Percentiles rank a stretch among this genome's conserved stretches.
These are phyloP conservation scores for Panagrolaimus sp. DNA, from an alignment of 1,140 invertebrate genomes.

Conservation along the genomic window DNA sequence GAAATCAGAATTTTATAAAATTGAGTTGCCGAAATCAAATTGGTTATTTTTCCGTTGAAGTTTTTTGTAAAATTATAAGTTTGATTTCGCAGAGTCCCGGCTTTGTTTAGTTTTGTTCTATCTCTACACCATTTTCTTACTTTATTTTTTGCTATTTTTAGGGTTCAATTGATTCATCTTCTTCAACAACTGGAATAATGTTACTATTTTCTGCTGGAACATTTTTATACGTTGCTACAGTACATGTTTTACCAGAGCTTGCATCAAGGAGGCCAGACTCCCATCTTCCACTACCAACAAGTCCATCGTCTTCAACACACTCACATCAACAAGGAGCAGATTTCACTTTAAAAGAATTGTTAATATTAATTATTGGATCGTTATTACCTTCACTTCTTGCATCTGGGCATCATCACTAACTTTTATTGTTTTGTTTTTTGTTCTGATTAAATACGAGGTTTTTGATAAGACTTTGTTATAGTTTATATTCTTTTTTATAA, in stretches of 20 bases:
- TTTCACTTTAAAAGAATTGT: slow-evolving; percentile 73
- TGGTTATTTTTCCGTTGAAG: too few relatives aligned
- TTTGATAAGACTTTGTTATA: too few relatives aligned
- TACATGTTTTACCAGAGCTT: slow-evolving; percentile 91
- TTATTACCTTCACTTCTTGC: slow-evolving; percentile 79
- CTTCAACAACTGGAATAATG: slow-evolving; percentile 87
- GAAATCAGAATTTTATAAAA: too few relatives aligned
- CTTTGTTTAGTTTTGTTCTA: too few relatives aligned
- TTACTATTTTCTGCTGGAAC: slow-evolving; percentile 98
- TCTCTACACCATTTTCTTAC: too few relatives aligned
- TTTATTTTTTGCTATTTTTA: too few relatives aligned
- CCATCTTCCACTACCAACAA: slow-evolving; percentile 36
- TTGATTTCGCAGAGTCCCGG: too few relatives aligned
- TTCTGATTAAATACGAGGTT: too few relatives aligned
- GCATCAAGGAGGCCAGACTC: slow-evolving; percentile 31
- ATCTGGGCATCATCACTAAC: slow-evolving; percentile 81
- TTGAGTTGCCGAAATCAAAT: too few relatives aligned
- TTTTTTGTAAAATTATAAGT: too few relatives aligned
- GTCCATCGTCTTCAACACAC: slow-evolving; percentile 61
- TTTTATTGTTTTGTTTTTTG: background rate
- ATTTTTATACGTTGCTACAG: slow-evolving; percentile 95
- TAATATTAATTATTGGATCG: slow-evolving; percentile 76
- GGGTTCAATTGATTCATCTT: slow-evolving; percentile 68
- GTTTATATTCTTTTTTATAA: too few relatives aligned
- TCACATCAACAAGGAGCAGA: slow-evolving; percentile 64